These are phyloP conservation scores for Scaptomyza hsui DNA, from an alignment of 1,140 invertebrate species.

Conservation along the genomic window DNA sequence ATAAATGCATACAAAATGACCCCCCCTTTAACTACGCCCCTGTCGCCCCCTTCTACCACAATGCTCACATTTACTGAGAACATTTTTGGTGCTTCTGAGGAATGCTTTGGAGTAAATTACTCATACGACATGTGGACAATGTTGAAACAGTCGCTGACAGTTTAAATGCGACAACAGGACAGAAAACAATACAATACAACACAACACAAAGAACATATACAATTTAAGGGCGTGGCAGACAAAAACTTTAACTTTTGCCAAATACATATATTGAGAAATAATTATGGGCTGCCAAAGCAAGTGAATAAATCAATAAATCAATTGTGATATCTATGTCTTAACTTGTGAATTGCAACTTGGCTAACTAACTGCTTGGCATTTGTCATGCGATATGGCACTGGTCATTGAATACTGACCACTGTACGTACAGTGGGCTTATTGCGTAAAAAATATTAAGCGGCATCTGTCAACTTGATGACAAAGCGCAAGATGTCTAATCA, in stretches of 20 bases:
- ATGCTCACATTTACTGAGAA: neutral
- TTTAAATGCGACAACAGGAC: slow-evolving; percentile 29
- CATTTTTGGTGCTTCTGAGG: slow-evolving; percentile 57
- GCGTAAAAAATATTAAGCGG: slow-evolving; percentile 44
- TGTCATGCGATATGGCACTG: slow-evolving; percentile 22
- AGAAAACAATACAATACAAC: neutral
- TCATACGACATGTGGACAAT: slow-evolving; percentile 69
- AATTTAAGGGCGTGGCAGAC: slow-evolving; percentile 31
- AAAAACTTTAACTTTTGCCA: neutral
- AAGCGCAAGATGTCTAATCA: slow-evolving; percentile 61
- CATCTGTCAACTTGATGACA: slow-evolving; percentile 72
- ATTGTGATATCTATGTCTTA: slow-evolving; percentile 32
- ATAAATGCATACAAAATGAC: too few relatives aligned
- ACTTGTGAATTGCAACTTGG: neutral
- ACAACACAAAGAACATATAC: neutral
- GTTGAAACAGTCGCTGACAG: slow-evolving; percentile 51
- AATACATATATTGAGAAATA: slow-evolving; percentile 14
- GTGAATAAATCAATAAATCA: slow-evolving; percentile 19
- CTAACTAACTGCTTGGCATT: slow-evolving; percentile 27
- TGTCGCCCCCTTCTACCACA: neutral
- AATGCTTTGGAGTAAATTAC: slow-evolving; percentile 62
- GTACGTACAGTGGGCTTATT: slow-evolving; percentile 30
- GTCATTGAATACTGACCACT: slow-evolving; percentile 42
- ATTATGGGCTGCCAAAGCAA: slow-evolving; percentile 11
- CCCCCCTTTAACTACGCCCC: neutral